A percentile compares a stretch with the other conserved stretches of the same genome.
These are phyloP conservation scores for Engraulis encrasicolus DNA, from an alignment of 2,113 vertebrate genomes.

Conservation along the genomic window DNA sequence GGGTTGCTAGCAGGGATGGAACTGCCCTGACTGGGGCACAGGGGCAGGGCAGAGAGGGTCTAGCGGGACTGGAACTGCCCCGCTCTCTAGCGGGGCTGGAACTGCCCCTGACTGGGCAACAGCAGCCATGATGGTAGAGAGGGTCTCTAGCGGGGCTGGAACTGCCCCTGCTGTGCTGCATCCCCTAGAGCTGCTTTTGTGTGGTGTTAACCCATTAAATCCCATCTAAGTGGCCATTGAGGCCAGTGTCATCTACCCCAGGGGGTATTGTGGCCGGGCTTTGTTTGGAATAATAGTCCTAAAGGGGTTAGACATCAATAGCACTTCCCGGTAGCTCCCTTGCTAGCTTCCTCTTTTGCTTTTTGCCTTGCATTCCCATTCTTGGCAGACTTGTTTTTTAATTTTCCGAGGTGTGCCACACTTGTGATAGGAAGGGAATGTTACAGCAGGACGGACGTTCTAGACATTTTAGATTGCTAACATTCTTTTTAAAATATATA, in stretches of 20 bases:
- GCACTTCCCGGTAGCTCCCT: constrained; percentile 44
- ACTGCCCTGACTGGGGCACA: too few species aligned
- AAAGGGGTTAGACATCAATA: constrained; percentile 51
- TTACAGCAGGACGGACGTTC: too few species aligned
- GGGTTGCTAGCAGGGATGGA: too few species aligned
- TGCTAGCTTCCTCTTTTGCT: constrained; percentile 35
- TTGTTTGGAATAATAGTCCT: constrained; percentile 53
- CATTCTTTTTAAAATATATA: too few species aligned
- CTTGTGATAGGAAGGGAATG: too few species aligned
- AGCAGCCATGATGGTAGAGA: constrained; percentile 34
- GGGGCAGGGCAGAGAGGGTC: too few species aligned
- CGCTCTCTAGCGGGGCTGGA: too few species aligned
- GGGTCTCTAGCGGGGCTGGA: constrained; percentile 38
- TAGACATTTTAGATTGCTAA: too few species aligned
- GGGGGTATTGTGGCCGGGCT: constrained; percentile 48
- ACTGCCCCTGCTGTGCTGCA: constrained; percentile 47
- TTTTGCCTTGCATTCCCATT: constrained; percentile 29
- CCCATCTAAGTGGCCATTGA: constrained; percentile 54
- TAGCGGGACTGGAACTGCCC: too few species aligned
- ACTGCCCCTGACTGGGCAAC: too few species aligned
- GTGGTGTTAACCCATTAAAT: constrained; percentile 53
- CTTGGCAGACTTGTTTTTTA: neutral
- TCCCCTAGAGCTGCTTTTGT: constrained; percentile 46
- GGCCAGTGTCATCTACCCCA: constrained; percentile 46
- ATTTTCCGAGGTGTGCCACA: too few species aligned